Evolutionary conservation across 2,888 invertebrate genomes (phyloP).

Genomic region (Ophion ventricosus): DNA sequence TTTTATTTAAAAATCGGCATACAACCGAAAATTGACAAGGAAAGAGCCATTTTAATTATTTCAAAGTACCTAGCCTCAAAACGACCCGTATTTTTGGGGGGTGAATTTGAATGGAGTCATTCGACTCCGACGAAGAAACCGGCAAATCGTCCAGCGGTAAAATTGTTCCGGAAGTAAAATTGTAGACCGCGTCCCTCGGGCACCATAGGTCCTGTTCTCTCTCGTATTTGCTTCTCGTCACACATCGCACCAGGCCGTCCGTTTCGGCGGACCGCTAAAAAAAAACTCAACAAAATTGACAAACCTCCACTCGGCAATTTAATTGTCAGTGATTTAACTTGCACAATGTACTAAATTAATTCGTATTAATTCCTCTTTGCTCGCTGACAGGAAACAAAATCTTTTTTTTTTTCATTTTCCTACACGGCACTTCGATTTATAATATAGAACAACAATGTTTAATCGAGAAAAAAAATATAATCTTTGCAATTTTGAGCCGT

Average conservation of each 20-base stretch:
- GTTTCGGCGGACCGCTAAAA: slow-evolving; percentile 24
- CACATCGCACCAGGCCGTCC: slow-evolving; percentile 71
- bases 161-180: slow-evolving; percentile 49
- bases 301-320: too few species aligned
- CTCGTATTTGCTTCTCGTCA: slow-evolving; percentile 67
- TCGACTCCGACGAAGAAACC: slow-evolving; percentile 68
- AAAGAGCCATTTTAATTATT: slow-evolving; percentile 4
- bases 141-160: slow-evolving; percentile 59
- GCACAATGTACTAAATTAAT: background rate
- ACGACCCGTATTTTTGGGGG: slow-evolving; percentile 85
- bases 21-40: background rate
- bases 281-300: background rate
- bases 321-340: background rate
- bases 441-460: too few species aligned
- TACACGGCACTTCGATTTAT: too few species aligned
- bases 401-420: background rate
- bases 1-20: too few species aligned
- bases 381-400: background rate
- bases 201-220: slow-evolving; percentile 74
- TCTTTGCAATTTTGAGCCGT: background rate
- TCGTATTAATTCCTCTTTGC: background rate
- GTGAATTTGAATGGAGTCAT: slow-evolving; percentile 84
- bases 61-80: slow-evolving; percentile 82
- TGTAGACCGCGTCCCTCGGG: slow-evolving; percentile 61
- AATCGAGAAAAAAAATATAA: background rate